phyloP scores from a whole-genome alignment of 2,797 vertebrate species.

The Premnoplex brunnescens region DNA sequence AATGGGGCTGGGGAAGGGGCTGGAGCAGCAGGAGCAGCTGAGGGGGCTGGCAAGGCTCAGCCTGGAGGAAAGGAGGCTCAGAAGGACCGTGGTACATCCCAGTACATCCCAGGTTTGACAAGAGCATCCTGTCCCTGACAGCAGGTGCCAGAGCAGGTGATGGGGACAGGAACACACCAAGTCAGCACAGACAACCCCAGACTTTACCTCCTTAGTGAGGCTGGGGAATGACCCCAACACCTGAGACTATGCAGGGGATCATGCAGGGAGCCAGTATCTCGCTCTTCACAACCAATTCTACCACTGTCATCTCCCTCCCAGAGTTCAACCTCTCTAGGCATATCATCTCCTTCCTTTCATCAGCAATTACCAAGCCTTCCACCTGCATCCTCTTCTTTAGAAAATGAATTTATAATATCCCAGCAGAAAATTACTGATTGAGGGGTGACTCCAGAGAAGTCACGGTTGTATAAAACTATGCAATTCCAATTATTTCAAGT shows the following conservation, averaged over 20 bases:
- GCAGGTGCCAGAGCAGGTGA: not conserved
- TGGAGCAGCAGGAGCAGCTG: not conserved
- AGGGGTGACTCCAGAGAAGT: not conserved
- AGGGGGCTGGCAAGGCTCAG: not conserved
- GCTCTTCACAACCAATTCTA: not conserved
- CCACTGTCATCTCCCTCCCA: not conserved
- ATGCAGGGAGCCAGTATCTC: rapidly evolving
- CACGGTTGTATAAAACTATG: not conserved
- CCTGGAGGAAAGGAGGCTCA: not conserved
- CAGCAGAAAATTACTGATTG: not conserved
- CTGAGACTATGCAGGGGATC: not conserved
- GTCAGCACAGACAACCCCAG: not conserved
- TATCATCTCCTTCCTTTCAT: not conserved
- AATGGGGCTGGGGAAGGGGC: not conserved
- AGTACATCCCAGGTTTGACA: not conserved
- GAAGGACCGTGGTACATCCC: not conserved
- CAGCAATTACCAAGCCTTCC: not conserved
- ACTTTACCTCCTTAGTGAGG: not conserved
- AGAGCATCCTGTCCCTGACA: not conserved
- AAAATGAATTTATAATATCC: not conserved
- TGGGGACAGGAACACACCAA: not conserved
- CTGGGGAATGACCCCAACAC: not conserved
- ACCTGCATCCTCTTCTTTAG: not conserved
- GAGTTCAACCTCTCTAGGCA: not conserved
- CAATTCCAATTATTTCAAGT: not conserved